These are phyloP conservation scores for Enteromius mattozi DNA, from an alignment of 2,797 vertebrate genomes.

Conservation along the genomic window DNA sequence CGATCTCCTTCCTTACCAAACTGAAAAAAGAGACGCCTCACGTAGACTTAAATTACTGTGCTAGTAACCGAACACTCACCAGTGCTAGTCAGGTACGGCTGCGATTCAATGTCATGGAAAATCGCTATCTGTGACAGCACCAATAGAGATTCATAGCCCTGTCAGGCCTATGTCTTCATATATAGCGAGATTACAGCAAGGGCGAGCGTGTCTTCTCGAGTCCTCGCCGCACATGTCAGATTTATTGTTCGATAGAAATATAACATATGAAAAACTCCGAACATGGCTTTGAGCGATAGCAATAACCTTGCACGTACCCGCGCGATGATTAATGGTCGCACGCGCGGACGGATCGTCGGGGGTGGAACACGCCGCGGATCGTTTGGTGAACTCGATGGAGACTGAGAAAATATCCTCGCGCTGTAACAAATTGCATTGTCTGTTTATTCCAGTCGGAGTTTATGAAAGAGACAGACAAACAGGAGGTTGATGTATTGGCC, in stretches of 20 bases:
- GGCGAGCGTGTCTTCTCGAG: constrained; percentile 56
- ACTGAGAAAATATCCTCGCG: constrained; percentile 66
- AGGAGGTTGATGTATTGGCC: constrained; percentile 79
- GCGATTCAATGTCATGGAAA: constrained; percentile 72
- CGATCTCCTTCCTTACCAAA: constrained; percentile 76
- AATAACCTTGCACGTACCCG: constrained; percentile 75
- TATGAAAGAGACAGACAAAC: constrained; percentile 81
- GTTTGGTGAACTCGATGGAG: constrained; percentile 63
- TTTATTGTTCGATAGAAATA: constrained; percentile 75
- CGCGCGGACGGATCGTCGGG: constrained; percentile 65
- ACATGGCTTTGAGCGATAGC: constrained; percentile 76
- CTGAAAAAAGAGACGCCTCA: constrained; percentile 68
- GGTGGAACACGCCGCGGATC: constrained; percentile 55
- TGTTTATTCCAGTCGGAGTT: constrained; percentile 82
- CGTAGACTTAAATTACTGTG: not conserved
- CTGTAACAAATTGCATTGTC: constrained; percentile 81
- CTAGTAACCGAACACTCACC: constrained; percentile 31
- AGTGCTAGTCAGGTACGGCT: constrained; percentile 61
- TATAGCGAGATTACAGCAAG: constrained; percentile 60
- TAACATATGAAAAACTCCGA: constrained; percentile 70
- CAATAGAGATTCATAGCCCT: constrained; percentile 63
- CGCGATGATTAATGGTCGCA: constrained; percentile 79
- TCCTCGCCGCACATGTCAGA: constrained; percentile 66
- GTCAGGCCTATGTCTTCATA: constrained; percentile 49
- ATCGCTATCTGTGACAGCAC: constrained; percentile 62